phyloP scores from a whole-genome alignment of 37 sponge, comb jelly and placozoan genomes.

The Bolinopsis microptera region DNA sequence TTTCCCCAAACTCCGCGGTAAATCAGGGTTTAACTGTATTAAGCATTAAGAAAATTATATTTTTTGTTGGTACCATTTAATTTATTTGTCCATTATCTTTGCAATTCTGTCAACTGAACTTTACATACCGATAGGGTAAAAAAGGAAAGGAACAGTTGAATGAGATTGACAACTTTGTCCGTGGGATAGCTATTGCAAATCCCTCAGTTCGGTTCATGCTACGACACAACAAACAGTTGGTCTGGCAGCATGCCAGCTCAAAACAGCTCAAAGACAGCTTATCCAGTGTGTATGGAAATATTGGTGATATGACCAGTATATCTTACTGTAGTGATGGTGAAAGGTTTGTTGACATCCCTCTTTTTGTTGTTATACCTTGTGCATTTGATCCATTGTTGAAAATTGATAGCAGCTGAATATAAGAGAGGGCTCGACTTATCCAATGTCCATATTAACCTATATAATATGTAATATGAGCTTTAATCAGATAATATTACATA shows the following conservation, averaged over 20 bases:
- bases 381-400: not conserved
- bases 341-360: not conserved
- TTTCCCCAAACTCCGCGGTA: no score
- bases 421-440: not conserved
- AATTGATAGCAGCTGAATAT: no score
- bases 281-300: constrained; percentile 67
- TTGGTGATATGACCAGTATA: not conserved
- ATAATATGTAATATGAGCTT: not conserved
- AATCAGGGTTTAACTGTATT: no score
- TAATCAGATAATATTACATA: no score
- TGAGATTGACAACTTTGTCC: constrained; percentile 71
- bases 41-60: no score
- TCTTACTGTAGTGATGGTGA: not conserved
- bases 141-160: constrained; percentile 79
- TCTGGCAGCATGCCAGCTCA: constrained; percentile 75
- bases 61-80: no score
- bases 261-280: constrained; percentile 68
- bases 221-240: constrained; percentile 69
- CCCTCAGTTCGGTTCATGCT: constrained; percentile 75
- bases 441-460: not conserved
- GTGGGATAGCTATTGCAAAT: constrained; percentile 75
- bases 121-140: constrained; percentile 68
- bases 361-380: not conserved
- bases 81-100: no score
- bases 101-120: no score